Conservation (phyloP, 2,797 vertebrate genomes). For the Forpus xanthops region DNA sequence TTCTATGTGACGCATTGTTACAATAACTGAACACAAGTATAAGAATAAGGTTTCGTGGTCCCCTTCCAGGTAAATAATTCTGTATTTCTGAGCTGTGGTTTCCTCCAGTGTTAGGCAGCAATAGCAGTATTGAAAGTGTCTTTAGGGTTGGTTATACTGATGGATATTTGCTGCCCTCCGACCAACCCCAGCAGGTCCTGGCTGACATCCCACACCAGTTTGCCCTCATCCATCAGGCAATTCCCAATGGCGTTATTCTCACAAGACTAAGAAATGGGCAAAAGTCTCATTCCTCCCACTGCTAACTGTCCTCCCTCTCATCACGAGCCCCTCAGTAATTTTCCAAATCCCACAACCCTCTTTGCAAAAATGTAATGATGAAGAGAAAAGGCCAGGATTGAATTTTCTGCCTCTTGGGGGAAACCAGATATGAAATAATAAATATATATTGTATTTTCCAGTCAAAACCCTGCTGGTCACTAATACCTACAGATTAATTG, state of each 20-base stretch:
- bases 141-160: neutral
- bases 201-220: neutral
- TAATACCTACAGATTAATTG: constrained; percentile 66
- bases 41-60: neutral
- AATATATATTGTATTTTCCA: constrained; percentile 47
- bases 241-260: neutral
- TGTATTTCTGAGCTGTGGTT: neutral
- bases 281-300: neutral
- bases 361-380: neutral
- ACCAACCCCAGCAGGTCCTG: neutral
- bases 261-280: neutral
- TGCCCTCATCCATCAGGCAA: accelerated
- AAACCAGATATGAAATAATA: constrained; percentile 64
- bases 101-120: neutral
- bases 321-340: neutral
- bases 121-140: neutral
- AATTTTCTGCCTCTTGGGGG: constrained; percentile 16
- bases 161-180: neutral
- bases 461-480: constrained; percentile 22
- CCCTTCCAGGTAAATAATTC: neutral
- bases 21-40: neutral
- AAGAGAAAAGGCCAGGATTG: neutral
- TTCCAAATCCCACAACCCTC: neutral
- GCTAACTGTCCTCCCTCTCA: neutral
- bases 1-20: neutral